Base-by-base conservation (phyloP, 2,113 vertebrate species). In the Corapipo altera region DNA sequence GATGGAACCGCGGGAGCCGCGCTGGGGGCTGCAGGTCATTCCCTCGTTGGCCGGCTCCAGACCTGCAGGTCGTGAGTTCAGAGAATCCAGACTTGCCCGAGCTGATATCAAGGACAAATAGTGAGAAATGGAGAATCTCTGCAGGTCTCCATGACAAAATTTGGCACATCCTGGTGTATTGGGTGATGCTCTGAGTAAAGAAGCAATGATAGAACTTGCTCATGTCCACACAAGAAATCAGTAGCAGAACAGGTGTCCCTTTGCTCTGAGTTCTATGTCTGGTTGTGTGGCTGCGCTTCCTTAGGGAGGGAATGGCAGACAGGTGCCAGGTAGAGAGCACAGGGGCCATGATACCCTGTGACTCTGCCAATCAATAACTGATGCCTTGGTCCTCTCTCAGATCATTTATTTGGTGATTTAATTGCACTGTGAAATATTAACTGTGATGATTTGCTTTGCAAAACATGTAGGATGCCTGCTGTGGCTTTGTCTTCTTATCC, bases 401-500 rank as follows among this genome's bases (percentile, higher is more conserved):
- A 21, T 67, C 13, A 18, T 83, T 85, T 64, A 48, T 82, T 69
- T 58, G 13, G 74, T 77, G 57, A 26, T 71, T 92, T 97, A 92
- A 95, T 89, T 86, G 78, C 39, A 57, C 27, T 65, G 59, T 75
- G 75, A 95, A 91, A 65, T 54, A 83, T 88, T 94, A 85, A 61
- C 66, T 11, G 19, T 35, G 49, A 62, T 78, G 48, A 46, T 71
- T 70, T 84, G 72, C 52, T 93, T 71, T 81, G 43, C 35, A 19
- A 88, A 86, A 73, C 77, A 57, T 33, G 27, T 35, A 43, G 61
- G 80, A 61, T 37, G 33, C 58, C 46, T 54, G 7, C 48, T 44
- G 33, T 58, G 76, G 39, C 67, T 96, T 89, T 77, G 49, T 91
- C 88, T 80, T 59, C 33, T n/a, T 59, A 24, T 28, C 73, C 67